Base-by-base conservation (phyloP, 1,140 invertebrate species). In the Liolophura sinensis region DNA sequence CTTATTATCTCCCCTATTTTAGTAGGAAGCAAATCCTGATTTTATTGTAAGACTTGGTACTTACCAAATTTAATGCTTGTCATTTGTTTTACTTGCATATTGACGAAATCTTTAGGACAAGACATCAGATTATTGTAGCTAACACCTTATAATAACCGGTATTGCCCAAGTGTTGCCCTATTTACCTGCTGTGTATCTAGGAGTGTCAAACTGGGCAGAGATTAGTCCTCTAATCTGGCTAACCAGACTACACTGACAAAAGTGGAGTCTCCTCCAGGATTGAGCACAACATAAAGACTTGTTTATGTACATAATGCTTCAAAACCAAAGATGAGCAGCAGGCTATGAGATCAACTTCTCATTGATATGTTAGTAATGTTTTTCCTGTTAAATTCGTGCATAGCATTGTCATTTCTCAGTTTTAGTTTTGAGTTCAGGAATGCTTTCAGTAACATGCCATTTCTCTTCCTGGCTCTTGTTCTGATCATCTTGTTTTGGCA, bases 401-500 rank as follows among this genome's bases (percentile, higher is more conserved):
- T 51, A n/a, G n/a, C n/a, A n/a, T n/a, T n/a, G n/a, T n/a, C n/a
- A n/a, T n/a, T 51, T 14, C n/a, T 51, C n/a, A 15, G 14, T 51
- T n/a, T 14, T 51, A 15, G 14, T 51, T 51, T 51, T 51, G 14
- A 15, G 49, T 51, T 14, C 49, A 51, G 49, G n/a, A n/a, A n/a
- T n/a, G n/a, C n/a, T n/a, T n/a, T n/a, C 46, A 31, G 58, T 3
- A 59, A 61, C 20, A 27, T 49, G 25, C 22, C 60, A 3, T 5
- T 20, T 52, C 31, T 51, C 24, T 54, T 0, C 4, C 0, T 50
- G 15, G n/a, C 20, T 0, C 22, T 14, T 62, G 27, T 59, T 54
- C 22, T 14, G 24, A 60, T 27, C 40, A 1, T 58, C 12, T 64
- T 69, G 18, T 67, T 72, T 56, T 66, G 72, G 40, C 69, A 67